These are phyloP conservation scores for Episyrphus balteatus DNA, from an alignment of 1,140 invertebrate genomes.

Conservation along the genomic window DNA sequence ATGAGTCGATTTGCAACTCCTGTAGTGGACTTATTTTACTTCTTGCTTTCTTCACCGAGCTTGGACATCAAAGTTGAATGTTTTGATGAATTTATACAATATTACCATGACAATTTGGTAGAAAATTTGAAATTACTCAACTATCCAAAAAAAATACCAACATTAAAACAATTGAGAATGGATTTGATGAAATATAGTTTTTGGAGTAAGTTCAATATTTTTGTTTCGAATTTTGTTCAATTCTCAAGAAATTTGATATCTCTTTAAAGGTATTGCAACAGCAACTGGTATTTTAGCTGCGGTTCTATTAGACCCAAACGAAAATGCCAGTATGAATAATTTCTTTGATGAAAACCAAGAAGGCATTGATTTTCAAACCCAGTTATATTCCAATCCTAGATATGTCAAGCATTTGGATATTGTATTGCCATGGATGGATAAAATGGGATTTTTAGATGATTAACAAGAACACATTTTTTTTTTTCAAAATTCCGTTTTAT, in stretches of 20 bases:
- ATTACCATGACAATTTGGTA: constrained; percentile 12
- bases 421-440: neutral
- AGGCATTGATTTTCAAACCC: neutral
- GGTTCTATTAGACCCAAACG: neutral
- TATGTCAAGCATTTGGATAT: neutral
- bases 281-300: neutral
- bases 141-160: constrained; percentile 13
- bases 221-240: neutral
- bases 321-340: neutral
- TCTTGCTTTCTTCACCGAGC: constrained; percentile 19
- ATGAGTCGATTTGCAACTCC: constrained; percentile 26
- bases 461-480: too few relatives aligned
- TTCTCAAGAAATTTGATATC: neutral
- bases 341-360: neutral
- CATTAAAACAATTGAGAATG: constrained; percentile 10
- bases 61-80: constrained; percentile 11
- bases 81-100: constrained; percentile 16
- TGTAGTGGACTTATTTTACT: constrained; percentile 22
- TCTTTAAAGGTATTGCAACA: neutral
- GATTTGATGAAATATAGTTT: constrained; percentile 6
- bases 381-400: neutral
- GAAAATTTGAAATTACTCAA: constrained; percentile 13
- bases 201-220: constrained; percentile 8
- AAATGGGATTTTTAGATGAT: neutral
- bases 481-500: too few relatives aligned